Percentiles rank a stretch among this genome's conserved stretches.
These are phyloP conservation scores for Hemitrygon akajei DNA, from an alignment of 2,797 vertebrate genomes.

Conservation along the genomic window DNA sequence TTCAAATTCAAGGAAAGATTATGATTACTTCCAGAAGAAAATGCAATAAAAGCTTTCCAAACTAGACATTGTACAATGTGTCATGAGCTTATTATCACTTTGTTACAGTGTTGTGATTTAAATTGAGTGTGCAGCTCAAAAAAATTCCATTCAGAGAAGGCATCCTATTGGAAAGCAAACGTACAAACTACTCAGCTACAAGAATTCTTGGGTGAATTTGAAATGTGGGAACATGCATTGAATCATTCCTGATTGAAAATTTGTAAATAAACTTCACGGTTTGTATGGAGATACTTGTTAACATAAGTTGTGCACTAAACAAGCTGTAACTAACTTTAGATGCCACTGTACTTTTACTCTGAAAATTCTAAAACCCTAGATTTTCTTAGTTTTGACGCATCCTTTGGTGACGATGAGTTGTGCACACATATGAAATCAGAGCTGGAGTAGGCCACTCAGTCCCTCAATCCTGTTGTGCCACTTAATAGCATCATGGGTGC, in stretches of 20 bases:
- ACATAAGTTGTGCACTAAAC: not conserved
- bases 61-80: not conserved
- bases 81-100: not conserved
- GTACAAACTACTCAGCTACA: not conserved
- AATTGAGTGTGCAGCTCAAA: not conserved
- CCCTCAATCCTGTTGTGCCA: too few relatives aligned
- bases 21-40: not conserved
- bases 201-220: not conserved
- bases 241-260: not conserved
- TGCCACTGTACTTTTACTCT: not conserved
- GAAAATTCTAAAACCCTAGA: not conserved
- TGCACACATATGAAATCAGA: too few relatives aligned
- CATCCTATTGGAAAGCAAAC: not conserved
- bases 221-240: not conserved
- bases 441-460: too few relatives aligned
- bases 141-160: not conserved
- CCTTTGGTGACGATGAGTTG: not conserved
- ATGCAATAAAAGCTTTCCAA: not conserved
- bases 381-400: not conserved
- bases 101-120: not conserved
- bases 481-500: too few relatives aligned
- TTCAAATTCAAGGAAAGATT: not conserved
- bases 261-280: not conserved
- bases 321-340: not conserved
- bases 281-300: not conserved